A percentile compares a stretch with the other conserved stretches of the same genome.
These are phyloP conservation scores for Hydra vulgaris DNA, from an alignment of 30 jellyfish, hydroid and myxozoan species.

Conservation along the genomic window DNA sequence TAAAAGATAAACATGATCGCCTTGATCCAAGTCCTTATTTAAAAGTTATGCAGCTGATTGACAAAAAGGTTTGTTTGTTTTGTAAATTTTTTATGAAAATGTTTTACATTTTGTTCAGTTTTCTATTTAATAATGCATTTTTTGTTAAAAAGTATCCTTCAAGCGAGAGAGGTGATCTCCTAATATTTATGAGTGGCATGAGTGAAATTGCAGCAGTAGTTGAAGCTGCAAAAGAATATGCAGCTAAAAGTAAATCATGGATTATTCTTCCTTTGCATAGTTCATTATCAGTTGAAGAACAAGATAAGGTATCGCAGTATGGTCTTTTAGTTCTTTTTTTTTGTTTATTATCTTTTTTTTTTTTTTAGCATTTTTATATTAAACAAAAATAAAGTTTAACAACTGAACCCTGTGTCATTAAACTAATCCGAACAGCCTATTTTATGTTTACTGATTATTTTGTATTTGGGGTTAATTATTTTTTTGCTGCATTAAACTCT, in stretches of 20 bases:
- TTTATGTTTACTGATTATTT: too few species aligned
- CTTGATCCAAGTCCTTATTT: slow-evolving; percentile 91
- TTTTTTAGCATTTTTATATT: too few species aligned
- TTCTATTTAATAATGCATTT: not conserved
- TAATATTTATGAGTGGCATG: slow-evolving; percentile 93
- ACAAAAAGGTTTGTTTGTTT: slow-evolving; percentile 48
- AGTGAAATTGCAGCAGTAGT: slow-evolving; percentile 84
- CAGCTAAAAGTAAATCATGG: slow-evolving; percentile 71
- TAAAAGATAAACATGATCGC: slow-evolving; percentile 49
- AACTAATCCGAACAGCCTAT: too few species aligned
- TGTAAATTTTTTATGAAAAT: too few species aligned
- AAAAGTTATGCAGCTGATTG: slow-evolving; percentile 82
- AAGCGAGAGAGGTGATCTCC: slow-evolving; percentile 85
- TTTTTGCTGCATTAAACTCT: too few species aligned
- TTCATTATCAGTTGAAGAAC: slow-evolving; percentile 80
- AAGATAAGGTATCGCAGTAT: slow-evolving; percentile 58
- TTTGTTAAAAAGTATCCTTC: slow-evolving; percentile 54
- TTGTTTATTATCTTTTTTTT: not conserved
- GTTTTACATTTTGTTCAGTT: not conserved
- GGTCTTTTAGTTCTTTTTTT: not conserved
- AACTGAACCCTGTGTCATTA: too few species aligned
- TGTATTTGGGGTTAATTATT: too few species aligned
- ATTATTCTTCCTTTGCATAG: slow-evolving; percentile 89
- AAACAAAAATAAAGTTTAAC: too few species aligned
- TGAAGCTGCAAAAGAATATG: slow-evolving; percentile 84